Percentiles rank a stretch among this genome's conserved stretches.
Evolutionary conservation across 1,140 invertebrate species (phyloP).

Genomic region (Drosophila leontia): DNA sequence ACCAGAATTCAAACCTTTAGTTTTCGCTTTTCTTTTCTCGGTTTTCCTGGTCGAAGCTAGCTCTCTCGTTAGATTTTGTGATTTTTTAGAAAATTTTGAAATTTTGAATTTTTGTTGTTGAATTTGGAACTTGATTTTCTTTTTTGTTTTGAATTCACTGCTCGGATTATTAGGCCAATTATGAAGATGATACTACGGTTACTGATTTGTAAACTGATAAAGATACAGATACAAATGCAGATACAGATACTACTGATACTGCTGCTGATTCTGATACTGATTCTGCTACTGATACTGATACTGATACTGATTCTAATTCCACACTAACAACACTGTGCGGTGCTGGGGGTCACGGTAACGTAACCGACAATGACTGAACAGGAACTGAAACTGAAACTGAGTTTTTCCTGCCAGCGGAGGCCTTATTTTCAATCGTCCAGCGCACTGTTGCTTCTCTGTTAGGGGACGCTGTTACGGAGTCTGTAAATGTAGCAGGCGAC

Average conservation of each 20-base stretch:
- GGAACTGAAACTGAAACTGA: constrained; percentile 82
- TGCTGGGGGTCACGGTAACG: constrained; percentile 57
- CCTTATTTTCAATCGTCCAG: constrained; percentile 54
- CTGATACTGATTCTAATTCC: constrained; percentile 7
- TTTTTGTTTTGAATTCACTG: constrained; percentile 17
- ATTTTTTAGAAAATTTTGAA: not conserved
- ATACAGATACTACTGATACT: not conserved
- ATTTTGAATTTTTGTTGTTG: not conserved
- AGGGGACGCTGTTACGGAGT: constrained; percentile 12
- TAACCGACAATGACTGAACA: constrained; percentile 77
- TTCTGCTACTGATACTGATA: not conserved
- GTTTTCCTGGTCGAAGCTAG: constrained; percentile 8
- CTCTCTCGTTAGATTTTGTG: constrained; percentile 4
- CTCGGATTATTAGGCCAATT: constrained; percentile 1
- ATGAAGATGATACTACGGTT: not conserved
- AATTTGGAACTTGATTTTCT: not conserved
- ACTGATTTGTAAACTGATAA: not conserved
- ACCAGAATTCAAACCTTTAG: constrained; percentile 38
- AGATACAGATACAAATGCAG: not conserved
- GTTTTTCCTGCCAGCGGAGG: constrained; percentile 47
- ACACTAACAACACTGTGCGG: constrained; percentile 34
- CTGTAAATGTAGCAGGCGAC: not conserved
- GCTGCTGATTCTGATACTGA: not conserved
- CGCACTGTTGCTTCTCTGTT: constrained; percentile 47
- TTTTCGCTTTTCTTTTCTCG: not conserved